Conservation (phyloP, 2,113 vertebrate species). For the Cyanoliseus patagonus region DNA sequence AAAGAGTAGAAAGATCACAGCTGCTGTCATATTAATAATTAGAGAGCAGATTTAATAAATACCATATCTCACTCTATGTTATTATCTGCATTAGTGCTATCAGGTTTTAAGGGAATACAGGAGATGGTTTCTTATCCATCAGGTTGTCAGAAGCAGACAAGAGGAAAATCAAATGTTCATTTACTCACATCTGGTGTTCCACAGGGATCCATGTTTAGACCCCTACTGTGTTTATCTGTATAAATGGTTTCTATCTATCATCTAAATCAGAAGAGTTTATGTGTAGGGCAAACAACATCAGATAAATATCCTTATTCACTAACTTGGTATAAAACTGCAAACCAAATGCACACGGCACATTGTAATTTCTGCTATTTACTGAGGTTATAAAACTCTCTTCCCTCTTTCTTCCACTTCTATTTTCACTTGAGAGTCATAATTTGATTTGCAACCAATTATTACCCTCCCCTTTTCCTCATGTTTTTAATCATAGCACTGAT, state of each 20-base stretch:
- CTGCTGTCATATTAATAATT: conserved; percentile 79
- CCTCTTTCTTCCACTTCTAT: conserved; percentile 12
- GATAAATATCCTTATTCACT: conserved; percentile 46
- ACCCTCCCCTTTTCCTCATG: background rate
- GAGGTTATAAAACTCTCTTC: background rate
- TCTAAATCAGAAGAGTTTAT: conserved; percentile 76
- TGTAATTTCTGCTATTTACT: conserved; percentile 15
- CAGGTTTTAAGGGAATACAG: conserved; percentile 77
- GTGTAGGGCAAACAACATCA: conserved; percentile 56
- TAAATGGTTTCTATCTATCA: conserved; percentile 82
- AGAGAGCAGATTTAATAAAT: conserved; percentile 78
- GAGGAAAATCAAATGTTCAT: conserved; percentile 79
- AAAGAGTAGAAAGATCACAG: conserved; percentile 69
- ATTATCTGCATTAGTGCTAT: conserved; percentile 69
- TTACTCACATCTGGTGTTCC: conserved; percentile 77
- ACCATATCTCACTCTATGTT: conserved; percentile 64
- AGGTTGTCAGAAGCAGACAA: conserved; percentile 77
- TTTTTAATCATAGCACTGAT: conserved; percentile 30
- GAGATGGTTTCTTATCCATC: conserved; percentile 78
- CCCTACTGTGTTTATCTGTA: conserved; percentile 78
- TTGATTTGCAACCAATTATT: conserved; percentile 64
- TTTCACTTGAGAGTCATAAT: conserved; percentile 29
- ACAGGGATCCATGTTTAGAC: conserved; percentile 75
- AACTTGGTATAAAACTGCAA: conserved; percentile 15
- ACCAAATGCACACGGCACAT: background rate